phyloP scores from a whole-genome alignment of 2,797 vertebrate species.

The Myotis planiceps region DNA sequence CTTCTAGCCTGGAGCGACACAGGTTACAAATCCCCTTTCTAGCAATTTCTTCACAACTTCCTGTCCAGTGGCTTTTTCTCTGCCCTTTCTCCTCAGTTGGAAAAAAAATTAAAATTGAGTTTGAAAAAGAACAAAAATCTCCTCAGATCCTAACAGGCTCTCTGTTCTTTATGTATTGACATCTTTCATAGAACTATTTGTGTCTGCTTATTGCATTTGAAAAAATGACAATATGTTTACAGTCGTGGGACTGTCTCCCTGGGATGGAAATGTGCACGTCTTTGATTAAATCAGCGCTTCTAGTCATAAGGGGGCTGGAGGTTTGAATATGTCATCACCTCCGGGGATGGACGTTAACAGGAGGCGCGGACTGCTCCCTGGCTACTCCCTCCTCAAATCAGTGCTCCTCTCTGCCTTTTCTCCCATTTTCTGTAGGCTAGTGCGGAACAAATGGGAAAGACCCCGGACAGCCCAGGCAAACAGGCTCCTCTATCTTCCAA shows the following conservation, averaged over 20 bases:
- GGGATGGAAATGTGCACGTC: background rate
- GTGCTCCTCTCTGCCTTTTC: background rate
- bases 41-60: background rate
- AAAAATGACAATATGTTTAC: background rate
- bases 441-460: background rate
- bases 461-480: background rate
- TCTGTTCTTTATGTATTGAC: background rate
- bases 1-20: background rate
- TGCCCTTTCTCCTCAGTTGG: background rate
- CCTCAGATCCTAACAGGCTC: background rate
- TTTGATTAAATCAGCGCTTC: background rate
- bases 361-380: background rate
- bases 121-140: background rate
- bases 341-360: background rate
- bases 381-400: background rate
- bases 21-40: background rate
- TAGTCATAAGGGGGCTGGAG: background rate
- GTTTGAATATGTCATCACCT: background rate
- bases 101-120: background rate
- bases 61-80: background rate
- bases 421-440: background rate
- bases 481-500: background rate
- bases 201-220: conserved; percentile 1
- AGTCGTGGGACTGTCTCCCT: background rate
- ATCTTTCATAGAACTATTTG: background rate